Evolutionary conservation across 2,797 vertebrate species (phyloP).

Genomic region (Pteropus rufus): DNA sequence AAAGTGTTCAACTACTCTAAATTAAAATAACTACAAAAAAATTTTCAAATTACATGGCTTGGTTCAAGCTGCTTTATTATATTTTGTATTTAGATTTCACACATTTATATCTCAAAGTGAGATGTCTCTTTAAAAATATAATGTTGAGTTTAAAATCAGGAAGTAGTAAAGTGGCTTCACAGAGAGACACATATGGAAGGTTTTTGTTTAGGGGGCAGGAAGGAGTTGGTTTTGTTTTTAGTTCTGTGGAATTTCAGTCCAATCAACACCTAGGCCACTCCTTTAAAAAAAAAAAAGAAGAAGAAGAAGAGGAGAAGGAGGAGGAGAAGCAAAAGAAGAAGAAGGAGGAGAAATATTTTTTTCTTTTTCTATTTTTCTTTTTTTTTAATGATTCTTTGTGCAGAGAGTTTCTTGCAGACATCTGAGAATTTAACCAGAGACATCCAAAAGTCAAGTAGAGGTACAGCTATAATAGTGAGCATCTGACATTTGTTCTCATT

Average conservation of each 20-base stretch:
- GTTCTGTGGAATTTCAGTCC: slow-evolving; percentile 53
- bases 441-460: slow-evolving; percentile 11
- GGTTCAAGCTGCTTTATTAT: not conserved
- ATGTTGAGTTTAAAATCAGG: slow-evolving; percentile 22
- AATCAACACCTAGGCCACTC: slow-evolving; percentile 50
- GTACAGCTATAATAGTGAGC: not conserved
- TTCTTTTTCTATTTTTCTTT: not conserved
- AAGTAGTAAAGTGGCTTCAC: slow-evolving; percentile 14
- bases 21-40: not conserved
- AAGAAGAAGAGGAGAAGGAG: not conserved
- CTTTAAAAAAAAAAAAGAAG: not conserved
- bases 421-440: slow-evolving; percentile 38
- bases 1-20: not conserved
- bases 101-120: not conserved
- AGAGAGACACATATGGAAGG: slow-evolving; percentile 32
- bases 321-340: too few species aligned
- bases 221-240: slow-evolving; percentile 45
- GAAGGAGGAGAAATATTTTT: not conserved
- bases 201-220: not conserved
- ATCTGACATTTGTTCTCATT: slow-evolving; percentile 38
- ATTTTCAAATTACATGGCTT: not conserved
- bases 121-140: slow-evolving; percentile 52
- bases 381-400: not conserved
- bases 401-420: slow-evolving; percentile 33
- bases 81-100: slow-evolving; percentile 48